phyloP scores from a whole-genome alignment of 2,113 vertebrate genomes.

The Callorhinus ursinus region DNA sequence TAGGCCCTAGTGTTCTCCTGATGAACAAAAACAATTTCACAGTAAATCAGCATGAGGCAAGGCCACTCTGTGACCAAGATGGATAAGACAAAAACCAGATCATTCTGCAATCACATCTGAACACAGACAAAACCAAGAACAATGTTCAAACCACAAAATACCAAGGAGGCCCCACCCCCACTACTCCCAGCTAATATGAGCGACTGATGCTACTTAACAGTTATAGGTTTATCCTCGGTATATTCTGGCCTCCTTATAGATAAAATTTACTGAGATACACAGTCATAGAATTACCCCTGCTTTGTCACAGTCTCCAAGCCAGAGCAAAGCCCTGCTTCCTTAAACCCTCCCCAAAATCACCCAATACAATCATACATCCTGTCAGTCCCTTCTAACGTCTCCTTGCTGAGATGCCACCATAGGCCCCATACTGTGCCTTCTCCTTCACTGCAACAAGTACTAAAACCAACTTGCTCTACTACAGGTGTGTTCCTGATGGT shows the following conservation, averaged over 20 bases:
- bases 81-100: constrained; percentile 4
- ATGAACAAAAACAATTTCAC: background rate
- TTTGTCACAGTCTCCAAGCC: background rate
- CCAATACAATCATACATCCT: background rate
- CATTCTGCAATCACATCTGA: background rate
- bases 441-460: background rate
- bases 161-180: background rate
- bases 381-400: background rate
- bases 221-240: background rate
- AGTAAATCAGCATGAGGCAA: background rate
- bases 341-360: background rate
- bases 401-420: background rate
- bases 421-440: background rate
- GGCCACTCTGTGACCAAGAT: background rate
- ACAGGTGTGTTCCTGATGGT: background rate
- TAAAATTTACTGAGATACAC: background rate
- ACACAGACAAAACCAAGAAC: background rate
- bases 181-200: background rate
- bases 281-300: background rate
- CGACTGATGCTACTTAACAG: background rate
- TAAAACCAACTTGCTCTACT: background rate
- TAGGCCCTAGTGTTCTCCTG: background rate
- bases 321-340: background rate
- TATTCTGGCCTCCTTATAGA: background rate
- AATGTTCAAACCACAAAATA: background rate